Evolutionary conservation across 2,888 invertebrate species (phyloP), one percentile per base, ranked within the genome.

Genomic region (Spodoptera exigua): DNA sequence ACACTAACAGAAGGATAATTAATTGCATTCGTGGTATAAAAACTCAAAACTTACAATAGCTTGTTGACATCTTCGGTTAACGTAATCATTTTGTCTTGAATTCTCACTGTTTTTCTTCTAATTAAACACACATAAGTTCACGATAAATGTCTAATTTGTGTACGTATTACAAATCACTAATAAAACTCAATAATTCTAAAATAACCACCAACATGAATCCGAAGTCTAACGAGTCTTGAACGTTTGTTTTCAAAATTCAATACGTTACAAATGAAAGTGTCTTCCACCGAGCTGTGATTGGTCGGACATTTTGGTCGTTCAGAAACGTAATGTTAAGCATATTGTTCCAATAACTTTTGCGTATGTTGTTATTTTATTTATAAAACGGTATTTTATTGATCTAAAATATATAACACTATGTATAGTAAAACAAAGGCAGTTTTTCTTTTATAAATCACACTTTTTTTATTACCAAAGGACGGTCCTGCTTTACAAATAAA

Each of bases 11-110:
- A 17, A n/a, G 17, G 18, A 7, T 16, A 46, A 13, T 34, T 2
- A 2, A 43, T 36, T 41, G 12, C 1, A 32, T 17, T 46, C 36
- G 13, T 65, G 43, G n/a, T 35, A 2, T 43, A 39, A 41, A 55
- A 46, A 32, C 34, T 40, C 18, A 48, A 55, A 61, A 92, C 92
- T 92, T 86, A 92, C 92, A 92, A 92, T 58, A 91, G 82, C 75
- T 83, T 84, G 61, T 84, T 83, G 66, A 91, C 87, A 64, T 92
- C 88, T 71, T 89, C 88, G 11, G 83, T 80, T 59, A 84, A 60
- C 36, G 82, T 80, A 62, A 83, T 84, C 92, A 92, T 92, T 79
- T 73, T 80, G 40, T 44, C 21, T 43, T 27, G 27, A 35, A 46
- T 40, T 55, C 21, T 59, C 58, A 72, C 60, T 54, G 60, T 60